Evolutionary conservation across 1,140 invertebrate species (phyloP), one percentile per base, ranked within the genome.

Genomic region (Macrocentrus cingulum): DNA sequence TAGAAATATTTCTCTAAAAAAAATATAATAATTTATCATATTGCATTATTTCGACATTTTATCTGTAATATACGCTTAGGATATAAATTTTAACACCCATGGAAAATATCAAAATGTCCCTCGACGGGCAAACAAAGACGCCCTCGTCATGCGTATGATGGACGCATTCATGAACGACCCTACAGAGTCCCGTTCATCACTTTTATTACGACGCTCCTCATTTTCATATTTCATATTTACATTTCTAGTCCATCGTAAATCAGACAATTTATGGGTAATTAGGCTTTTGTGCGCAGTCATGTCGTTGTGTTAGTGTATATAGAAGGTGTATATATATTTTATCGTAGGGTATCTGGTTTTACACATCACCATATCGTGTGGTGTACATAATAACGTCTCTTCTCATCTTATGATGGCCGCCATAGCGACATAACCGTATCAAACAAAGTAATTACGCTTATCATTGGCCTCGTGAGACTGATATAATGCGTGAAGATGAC

Each of bases 161-260:
- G 85, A 87, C 85, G 84, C 84, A 83, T 85, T 84, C 83, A 84
- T 79, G 83, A 87, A 87, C 85, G 85, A 85, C 84, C 82, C 85
- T 84, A 83, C 81, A 81, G 85, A 85, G 85, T 81, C 83, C 83
- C 82, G 83, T 88, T 86, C 84, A 87, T 88, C 86, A 87, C 85
- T 86, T 87, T 88, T 87, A 87, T 87, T 86, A 86, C 84, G 82
- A 82, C 84, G 84, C 82, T 87, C 84, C 86, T 88, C 85, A 88
- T 88, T 87, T 88, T 87, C 85, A 88, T 87, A 87, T 87, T 86
- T 87, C 85, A 87, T 87, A 87, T 87, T 87, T 87, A 85, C 85
- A 87, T 84, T 83, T 84, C 75, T 76, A 71, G 75, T 75, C 71
- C 76, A 72, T 76, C 80, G 80, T 84, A 84, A 84, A 84, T 84